Conservation (phyloP, 2,888 invertebrate species). For the Cyrtodaria siliqua region DNA sequence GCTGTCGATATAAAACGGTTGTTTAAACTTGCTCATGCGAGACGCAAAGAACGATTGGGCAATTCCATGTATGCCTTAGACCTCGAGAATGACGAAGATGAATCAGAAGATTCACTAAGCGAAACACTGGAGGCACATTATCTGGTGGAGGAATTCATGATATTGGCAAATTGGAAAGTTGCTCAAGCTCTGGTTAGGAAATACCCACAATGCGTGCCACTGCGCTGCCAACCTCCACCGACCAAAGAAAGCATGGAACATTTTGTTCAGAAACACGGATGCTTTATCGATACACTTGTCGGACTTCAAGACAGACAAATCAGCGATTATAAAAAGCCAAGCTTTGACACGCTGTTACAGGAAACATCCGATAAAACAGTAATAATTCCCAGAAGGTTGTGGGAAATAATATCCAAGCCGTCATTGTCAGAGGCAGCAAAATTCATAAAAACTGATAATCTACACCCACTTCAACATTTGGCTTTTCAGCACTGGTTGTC, state of each 20-base stretch:
- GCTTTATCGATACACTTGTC: conserved; percentile 47
- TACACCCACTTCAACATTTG: conserved; percentile 57
- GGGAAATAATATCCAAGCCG: conserved; percentile 16
- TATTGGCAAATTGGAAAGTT: conserved; percentile 59
- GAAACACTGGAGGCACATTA: conserved; percentile 61
- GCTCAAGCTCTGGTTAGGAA: conserved; percentile 39
- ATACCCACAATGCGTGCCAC: conserved; percentile 51
- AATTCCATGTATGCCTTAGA: conserved; percentile 54
- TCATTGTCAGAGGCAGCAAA: conserved; percentile 8
- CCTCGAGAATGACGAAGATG: conserved; percentile 39
- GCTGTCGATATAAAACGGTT: conserved; percentile 31
- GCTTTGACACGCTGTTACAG: conserved; percentile 14
- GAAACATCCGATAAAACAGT: conserved; percentile 13
- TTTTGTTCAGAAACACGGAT: conserved; percentile 43
- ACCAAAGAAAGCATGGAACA: conserved; percentile 42
- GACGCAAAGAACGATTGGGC: conserved; percentile 53
- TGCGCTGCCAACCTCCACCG: conserved; percentile 64
- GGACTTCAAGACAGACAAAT: conserved; percentile 47
- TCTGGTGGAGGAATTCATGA: conserved; percentile 70
- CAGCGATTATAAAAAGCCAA: conserved; percentile 1
- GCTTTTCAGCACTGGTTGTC: conserved; percentile 63
- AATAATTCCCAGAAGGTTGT: conserved; percentile 11
- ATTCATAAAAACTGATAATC: conserved; percentile 55
- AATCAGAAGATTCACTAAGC: conserved; percentile 17
- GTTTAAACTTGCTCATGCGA: conserved; percentile 38